Percentiles rank a stretch among this genome's conserved stretches.
phyloP scores from a whole-genome alignment of 2,888 invertebrate genomes.

The Epinotia nisella region DNA sequence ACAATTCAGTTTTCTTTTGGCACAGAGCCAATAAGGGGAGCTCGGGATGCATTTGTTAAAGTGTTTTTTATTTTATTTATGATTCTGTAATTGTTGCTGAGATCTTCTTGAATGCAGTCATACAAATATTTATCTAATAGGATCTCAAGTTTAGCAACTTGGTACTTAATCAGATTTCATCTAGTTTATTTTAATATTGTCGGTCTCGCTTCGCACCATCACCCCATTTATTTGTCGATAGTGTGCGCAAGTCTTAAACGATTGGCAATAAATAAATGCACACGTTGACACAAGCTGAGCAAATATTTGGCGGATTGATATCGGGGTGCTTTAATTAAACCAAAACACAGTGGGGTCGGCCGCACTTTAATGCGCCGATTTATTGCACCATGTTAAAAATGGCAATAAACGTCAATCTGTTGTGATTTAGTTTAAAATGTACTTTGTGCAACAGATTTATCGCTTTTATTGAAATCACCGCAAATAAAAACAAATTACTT shows the following conservation, averaged over 20 bases:
- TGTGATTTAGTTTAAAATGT: conserved; percentile 32
- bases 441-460: conserved; percentile 1
- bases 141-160: conserved; percentile 6
- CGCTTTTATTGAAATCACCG: too few relatives aligned
- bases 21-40: conserved; percentile 16
- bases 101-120: conserved; percentile 10
- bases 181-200: conserved; percentile 24
- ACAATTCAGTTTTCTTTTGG: conserved; percentile 31
- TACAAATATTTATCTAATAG: not conserved
- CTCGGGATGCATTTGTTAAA: conserved; percentile 6
- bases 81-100: conserved; percentile 12
- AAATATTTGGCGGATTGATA: conserved; percentile 72
- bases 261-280: conserved; percentile 74
- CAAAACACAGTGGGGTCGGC: conserved; percentile 64
- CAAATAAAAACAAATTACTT: too few relatives aligned
- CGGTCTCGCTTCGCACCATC: not conserved
- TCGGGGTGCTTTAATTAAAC: conserved; percentile 78
- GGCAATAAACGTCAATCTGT: conserved; percentile 36
- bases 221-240: conserved; percentile 50
- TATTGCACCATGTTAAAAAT: conserved; percentile 36
- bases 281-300: conserved; percentile 69
- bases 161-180: not conserved
- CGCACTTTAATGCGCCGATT: conserved; percentile 46
- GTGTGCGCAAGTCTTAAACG: conserved; percentile 66
- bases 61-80: conserved; percentile 1